Percentiles rank a stretch among this genome's conserved stretches.
Conservation (phyloP, 2,113 vertebrate genomes). For the Takifugu bimaculatus region DNA sequence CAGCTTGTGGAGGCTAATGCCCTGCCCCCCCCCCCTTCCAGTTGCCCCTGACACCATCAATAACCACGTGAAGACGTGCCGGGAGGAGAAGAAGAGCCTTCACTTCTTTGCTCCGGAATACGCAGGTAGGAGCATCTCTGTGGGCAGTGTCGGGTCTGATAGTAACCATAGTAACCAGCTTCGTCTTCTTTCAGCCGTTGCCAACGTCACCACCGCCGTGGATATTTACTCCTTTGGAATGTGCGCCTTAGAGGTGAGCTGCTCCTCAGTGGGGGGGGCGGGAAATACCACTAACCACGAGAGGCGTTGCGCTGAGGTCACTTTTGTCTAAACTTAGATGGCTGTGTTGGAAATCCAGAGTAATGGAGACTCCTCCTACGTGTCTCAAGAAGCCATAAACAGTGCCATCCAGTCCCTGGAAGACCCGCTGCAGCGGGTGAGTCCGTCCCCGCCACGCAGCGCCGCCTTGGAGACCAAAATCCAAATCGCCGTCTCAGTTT, state of each 20-base stretch:
- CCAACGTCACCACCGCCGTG: constrained; percentile 94
- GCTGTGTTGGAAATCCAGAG: constrained; percentile 98
- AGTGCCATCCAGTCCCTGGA: constrained; percentile 96
- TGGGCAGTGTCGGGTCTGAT: too few relatives aligned
- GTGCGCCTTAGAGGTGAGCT: constrained; percentile 96
- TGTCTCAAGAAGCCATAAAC: constrained; percentile 98
- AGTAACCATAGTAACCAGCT: constrained; percentile 10
- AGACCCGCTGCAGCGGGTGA: constrained; percentile 92
- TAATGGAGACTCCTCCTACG: constrained; percentile 94
- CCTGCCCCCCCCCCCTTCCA: constrained; percentile 43
- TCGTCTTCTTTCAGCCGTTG: constrained; percentile 74
- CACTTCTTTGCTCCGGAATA: constrained; percentile 99
- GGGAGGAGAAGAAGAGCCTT: constrained; percentile 96
- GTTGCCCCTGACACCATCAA: constrained; percentile 99
- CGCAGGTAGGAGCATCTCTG: constrained; percentile 76
- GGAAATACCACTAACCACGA: too few relatives aligned
- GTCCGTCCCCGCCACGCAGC: constrained; percentile 15
- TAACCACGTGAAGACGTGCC: constrained; percentile 98
- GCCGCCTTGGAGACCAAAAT: too few relatives aligned
- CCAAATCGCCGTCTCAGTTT: neutral
- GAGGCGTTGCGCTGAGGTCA: neutral
- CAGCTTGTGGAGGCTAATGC: too few relatives aligned
- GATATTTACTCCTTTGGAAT: constrained; percentile 99
- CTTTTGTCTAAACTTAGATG: constrained; percentile 78
- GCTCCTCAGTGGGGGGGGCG: too few relatives aligned